Evolutionary conservation across 1,140 invertebrate species (phyloP).

Genomic region (Drosophila varians): DNA sequence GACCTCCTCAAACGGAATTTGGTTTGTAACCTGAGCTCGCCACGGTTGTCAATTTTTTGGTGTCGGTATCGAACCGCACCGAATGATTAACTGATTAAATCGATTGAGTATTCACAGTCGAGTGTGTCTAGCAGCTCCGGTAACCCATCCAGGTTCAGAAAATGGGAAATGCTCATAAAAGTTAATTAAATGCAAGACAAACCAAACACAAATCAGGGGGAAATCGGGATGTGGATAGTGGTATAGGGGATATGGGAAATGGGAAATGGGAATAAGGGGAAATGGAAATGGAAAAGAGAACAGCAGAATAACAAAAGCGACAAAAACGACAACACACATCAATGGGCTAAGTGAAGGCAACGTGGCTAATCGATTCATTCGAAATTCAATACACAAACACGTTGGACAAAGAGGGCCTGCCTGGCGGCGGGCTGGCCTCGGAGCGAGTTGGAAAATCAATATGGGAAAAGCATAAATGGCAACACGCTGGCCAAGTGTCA

Average conservation of each 20-base stretch:
- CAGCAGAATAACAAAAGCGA: conserved; percentile 34
- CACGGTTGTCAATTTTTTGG: conserved; percentile 5
- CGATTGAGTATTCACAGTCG: conserved; percentile 20
- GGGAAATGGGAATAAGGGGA: conserved; percentile 31
- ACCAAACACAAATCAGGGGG: conserved; percentile 42
- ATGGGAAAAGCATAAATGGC: conserved; percentile 74
- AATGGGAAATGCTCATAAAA: conserved; percentile 69
- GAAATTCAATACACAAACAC: conserved; percentile 77
- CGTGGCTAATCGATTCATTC: conserved; percentile 77
- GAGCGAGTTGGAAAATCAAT: conserved; percentile 66
- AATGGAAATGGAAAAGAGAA: conserved; percentile 39
- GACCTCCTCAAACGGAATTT: neutral
- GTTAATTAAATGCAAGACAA: conserved; percentile 76
- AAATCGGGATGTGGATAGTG: conserved; percentile 33
- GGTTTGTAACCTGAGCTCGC: conserved; percentile 3
- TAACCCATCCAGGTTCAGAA: conserved; percentile 23
- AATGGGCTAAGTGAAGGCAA: conserved; percentile 60
- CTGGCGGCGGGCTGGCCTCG: neutral
- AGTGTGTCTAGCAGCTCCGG: conserved; percentile 26
- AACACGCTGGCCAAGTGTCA: conserved; percentile 70
- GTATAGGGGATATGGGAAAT: conserved; percentile 12
- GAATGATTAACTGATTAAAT: conserved; percentile 22
- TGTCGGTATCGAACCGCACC: conserved; percentile 11
- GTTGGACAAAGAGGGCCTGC: conserved; percentile 22
- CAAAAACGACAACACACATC: conserved; percentile 47